A percentile compares a stretch with the other conserved stretches of the same genome.
Conservation (phyloP, 2,797 vertebrate genomes). For the Pteronotus mesoamericanus region DNA sequence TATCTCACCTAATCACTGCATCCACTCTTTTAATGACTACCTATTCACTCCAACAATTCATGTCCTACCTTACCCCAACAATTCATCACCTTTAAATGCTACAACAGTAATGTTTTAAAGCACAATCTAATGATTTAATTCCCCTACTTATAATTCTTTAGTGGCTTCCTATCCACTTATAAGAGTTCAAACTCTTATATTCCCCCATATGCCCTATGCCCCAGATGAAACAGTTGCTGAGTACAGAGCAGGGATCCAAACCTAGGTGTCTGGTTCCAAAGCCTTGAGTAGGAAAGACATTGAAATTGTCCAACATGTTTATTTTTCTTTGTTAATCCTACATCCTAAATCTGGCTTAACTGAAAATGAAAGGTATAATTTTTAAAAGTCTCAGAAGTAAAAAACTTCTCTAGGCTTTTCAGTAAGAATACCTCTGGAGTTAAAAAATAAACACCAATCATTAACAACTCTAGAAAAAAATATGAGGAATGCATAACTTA, state of each 20-base stretch:
- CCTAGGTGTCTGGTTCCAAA: neutral
- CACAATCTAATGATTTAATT: neutral
- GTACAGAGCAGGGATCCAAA: neutral
- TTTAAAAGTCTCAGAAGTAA: neutral
- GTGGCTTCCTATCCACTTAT: neutral
- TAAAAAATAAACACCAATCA: slow-evolving; percentile 20
- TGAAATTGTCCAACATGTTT: neutral
- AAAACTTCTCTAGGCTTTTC: neutral
- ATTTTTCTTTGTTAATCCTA: neutral
- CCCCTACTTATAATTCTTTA: neutral
- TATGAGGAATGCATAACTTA: neutral
- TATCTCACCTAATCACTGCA: neutral
- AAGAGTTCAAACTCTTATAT: neutral
- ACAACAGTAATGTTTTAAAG: neutral
- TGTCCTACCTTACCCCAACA: neutral
- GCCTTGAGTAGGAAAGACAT: neutral
- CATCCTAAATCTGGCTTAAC: neutral
- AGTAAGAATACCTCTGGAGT: neutral
- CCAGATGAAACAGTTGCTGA: neutral
- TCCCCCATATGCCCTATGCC: neutral
- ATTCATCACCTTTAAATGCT: neutral
- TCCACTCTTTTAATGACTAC: neutral
- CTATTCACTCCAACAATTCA: neutral
- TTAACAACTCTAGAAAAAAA: slow-evolving; percentile 44
- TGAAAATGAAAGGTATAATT: neutral